Conservation (phyloP, 2,888 invertebrate genomes). For the Amphipoea lucens region DNA sequence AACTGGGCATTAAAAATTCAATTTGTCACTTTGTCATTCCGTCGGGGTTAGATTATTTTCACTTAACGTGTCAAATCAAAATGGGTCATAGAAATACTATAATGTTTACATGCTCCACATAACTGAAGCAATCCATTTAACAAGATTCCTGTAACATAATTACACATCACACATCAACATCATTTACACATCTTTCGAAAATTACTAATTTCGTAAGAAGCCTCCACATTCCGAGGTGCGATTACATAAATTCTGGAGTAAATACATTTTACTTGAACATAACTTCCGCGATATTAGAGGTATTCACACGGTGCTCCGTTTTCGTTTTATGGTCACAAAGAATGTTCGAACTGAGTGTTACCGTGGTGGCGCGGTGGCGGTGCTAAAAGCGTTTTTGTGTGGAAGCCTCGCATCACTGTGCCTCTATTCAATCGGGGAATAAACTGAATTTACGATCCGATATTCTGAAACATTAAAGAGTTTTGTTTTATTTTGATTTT, state of each 20-base stretch:
- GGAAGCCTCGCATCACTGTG: slow-evolving; percentile 73
- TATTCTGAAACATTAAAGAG: slow-evolving; percentile 68
- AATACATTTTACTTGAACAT: slow-evolving; percentile 70
- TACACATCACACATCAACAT: not conserved
- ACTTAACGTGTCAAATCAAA: slow-evolving; percentile 21
- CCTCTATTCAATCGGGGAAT: slow-evolving; percentile 79
- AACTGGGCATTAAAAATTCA: slow-evolving; percentile 45
- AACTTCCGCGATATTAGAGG: slow-evolving; percentile 72
- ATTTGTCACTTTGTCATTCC: slow-evolving; percentile 43
- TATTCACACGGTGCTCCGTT: slow-evolving; percentile 75
- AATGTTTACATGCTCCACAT: slow-evolving; percentile 10
- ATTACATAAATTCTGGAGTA: slow-evolving; percentile 71
- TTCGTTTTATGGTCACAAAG: slow-evolving; percentile 76
- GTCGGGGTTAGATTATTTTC: slow-evolving; percentile 41
- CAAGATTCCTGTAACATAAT: slow-evolving; percentile 24
- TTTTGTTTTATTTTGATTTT: slow-evolving; percentile 49
- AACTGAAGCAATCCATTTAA: slow-evolving; percentile 19
- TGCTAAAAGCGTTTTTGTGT: slow-evolving; percentile 82
- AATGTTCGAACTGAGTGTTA: slow-evolving; percentile 78
- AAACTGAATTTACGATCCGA: slow-evolving; percentile 81
- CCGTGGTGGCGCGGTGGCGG: slow-evolving; percentile 68
- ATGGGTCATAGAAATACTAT: slow-evolving; percentile 18
- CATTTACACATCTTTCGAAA: slow-evolving; percentile 41
- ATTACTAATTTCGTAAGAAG: slow-evolving; percentile 55
- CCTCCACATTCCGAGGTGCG: slow-evolving; percentile 57